phyloP scores from a whole-genome alignment of 2,888 invertebrate species.

The Seladonia tumulorum region DNA sequence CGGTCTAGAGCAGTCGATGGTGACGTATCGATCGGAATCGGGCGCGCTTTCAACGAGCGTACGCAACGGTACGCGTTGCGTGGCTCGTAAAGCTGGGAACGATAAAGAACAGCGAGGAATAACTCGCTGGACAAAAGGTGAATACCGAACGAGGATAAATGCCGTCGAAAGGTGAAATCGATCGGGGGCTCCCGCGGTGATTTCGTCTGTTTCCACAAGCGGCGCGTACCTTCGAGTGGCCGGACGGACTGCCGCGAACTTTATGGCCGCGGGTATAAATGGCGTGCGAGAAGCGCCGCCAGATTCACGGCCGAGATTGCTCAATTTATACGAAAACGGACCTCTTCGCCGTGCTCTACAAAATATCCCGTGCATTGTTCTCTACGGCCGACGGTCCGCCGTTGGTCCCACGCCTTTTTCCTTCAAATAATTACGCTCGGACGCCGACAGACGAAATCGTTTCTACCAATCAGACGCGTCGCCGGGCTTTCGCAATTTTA shows the following conservation, averaged over 20 bases:
- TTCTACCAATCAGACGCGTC: not conserved
- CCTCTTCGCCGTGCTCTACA: not conserved
- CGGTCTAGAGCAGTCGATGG: not conserved
- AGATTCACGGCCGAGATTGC: slow-evolving; percentile 1
- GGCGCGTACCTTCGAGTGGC: slow-evolving; percentile 11
- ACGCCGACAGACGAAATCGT: not conserved
- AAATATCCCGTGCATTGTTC: not conserved
- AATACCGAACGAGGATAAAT: slow-evolving; percentile 13
- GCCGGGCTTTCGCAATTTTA: not conserved
- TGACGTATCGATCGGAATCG: not conserved
- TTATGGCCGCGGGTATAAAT: not conserved
- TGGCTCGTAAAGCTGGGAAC: slow-evolving; percentile 15
- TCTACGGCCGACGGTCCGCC: not conserved
- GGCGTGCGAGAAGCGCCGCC: not conserved
- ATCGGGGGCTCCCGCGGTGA: slow-evolving; percentile 49
- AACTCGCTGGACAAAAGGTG: slow-evolving; percentile 28
- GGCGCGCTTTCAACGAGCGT: not conserved
- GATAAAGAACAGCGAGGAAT: slow-evolving; percentile 6
- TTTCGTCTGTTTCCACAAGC: slow-evolving; percentile 44
- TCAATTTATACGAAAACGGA: slow-evolving; percentile 2
- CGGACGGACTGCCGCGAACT: not conserved
- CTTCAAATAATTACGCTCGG: not conserved
- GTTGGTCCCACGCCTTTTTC: not conserved
- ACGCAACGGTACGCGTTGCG: not conserved
- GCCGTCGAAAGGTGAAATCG: slow-evolving; percentile 41